Percentiles rank a stretch among this genome's conserved stretches.
These are phyloP conservation scores for Orius laevigatus DNA, from an alignment of 1,140 invertebrate genomes.

Conservation along the genomic window DNA sequence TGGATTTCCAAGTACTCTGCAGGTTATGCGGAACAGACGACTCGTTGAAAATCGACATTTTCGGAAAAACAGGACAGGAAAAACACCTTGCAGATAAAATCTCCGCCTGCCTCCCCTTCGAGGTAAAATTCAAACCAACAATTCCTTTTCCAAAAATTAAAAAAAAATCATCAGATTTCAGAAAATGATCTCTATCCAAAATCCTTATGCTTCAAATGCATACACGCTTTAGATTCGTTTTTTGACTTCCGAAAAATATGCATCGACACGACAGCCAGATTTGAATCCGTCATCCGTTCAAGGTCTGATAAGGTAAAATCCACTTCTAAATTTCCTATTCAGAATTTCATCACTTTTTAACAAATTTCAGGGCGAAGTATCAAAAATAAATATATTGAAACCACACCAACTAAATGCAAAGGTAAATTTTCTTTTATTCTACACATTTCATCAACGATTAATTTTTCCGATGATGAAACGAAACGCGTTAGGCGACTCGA, in stretches of 20 bases:
- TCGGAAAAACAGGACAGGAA: constrained; percentile 31
- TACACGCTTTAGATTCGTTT: constrained; percentile 36
- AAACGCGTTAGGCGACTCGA: too few species aligned
- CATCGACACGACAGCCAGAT: constrained; percentile 29
- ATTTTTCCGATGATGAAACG: too few species aligned
- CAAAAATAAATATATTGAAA: too few species aligned
- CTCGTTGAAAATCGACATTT: constrained; percentile 33
- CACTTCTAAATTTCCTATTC: too few species aligned
- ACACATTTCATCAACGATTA: too few species aligned
- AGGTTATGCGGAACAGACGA: constrained; percentile 34
- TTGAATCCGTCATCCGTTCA: constrained; percentile 23
- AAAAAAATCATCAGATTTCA: constrained; percentile 26
- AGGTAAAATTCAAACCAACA: constrained; percentile 26
- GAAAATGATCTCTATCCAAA: constrained; percentile 33
- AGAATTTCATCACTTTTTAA: too few species aligned
- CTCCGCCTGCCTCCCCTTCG: constrained; percentile 31
- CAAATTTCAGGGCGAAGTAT: too few species aligned
- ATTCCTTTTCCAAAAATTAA: background rate
- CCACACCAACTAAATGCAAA: too few species aligned
- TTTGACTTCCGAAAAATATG: constrained; percentile 34
- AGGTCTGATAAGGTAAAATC: background rate
- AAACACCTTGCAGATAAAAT: constrained; percentile 34
- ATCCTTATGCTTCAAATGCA: constrained; percentile 33
- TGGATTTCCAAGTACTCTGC: constrained; percentile 31
- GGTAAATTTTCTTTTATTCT: background rate